A percentile compares a stretch with the other conserved stretches of the same genome.
These are phyloP conservation scores for Drosophila repletoides DNA, from an alignment of 1,140 invertebrate species.

Conservation along the genomic window DNA sequence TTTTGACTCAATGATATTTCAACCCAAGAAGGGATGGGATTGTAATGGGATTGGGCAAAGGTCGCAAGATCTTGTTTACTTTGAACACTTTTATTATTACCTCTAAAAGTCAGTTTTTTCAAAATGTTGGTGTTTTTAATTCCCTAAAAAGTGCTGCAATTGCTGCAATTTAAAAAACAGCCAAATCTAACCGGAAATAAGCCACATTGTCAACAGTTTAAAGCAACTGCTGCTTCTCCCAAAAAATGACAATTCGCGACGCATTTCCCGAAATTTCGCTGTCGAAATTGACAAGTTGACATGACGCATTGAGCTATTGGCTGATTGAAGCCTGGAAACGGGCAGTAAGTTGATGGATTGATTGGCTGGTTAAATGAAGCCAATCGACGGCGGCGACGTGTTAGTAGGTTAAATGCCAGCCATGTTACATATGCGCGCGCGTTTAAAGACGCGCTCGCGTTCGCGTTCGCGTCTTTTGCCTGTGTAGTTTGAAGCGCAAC, in stretches of 20 bases:
- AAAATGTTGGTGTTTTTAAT: no score
- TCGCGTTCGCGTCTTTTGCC: neutral
- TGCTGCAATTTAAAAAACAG: no score
- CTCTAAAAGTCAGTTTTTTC: no score
- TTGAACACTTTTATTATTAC: no score
- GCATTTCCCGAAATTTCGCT: constrained; percentile 54
- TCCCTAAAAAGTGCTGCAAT: no score
- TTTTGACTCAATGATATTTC: no score
- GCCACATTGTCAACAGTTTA: no score
- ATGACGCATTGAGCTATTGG: constrained; percentile 49
- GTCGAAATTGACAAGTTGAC: constrained; percentile 30
- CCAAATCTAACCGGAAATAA: no score
- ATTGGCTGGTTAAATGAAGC: constrained; percentile 32
- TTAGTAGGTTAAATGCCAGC: constrained; percentile 67
- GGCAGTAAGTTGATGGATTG: constrained; percentile 26
- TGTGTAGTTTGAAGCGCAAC: no score
- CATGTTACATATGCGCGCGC: constrained; percentile 36
- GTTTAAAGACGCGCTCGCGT: constrained; percentile 29
- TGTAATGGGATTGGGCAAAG: no score
- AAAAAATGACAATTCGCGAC: constrained; percentile 48
- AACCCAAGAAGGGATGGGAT: no score
- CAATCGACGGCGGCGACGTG: constrained; percentile 24
- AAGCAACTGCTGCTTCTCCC: constrained; percentile 6
- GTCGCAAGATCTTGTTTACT: no score
- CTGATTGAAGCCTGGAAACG: constrained; percentile 26